Evolutionary conservation across 2,888 invertebrate species (phyloP).

Genomic region (Imbricaverruca yamaguchii): DNA sequence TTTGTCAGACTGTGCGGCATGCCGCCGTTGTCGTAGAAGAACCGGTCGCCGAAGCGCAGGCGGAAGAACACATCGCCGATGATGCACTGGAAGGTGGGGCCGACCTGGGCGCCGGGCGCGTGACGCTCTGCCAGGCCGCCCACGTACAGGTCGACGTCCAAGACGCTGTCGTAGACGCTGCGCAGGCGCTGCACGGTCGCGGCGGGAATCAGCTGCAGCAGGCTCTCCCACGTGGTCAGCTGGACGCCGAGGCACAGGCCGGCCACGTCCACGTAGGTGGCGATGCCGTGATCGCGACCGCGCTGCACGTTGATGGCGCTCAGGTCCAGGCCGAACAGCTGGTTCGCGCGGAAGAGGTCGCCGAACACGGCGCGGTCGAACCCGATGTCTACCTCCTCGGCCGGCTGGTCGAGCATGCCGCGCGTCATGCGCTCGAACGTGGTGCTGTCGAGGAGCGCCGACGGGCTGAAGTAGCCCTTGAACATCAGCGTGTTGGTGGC

Average conservation of each 20-base stretch:
- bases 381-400: neutral
- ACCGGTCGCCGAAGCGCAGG: conserved; percentile 15
- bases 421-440: neutral
- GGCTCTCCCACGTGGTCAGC: neutral
- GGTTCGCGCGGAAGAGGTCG: neutral
- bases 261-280: conserved; percentile 26
- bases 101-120: neutral
- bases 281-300: conserved; percentile 29
- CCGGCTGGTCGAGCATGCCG: neutral
- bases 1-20: neutral
- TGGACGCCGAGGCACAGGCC: conserved; percentile 8
- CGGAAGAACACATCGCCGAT: conserved; percentile 2
- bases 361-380: neutral
- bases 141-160: neutral
- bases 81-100: conserved; percentile 16
- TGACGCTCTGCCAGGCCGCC: neutral
- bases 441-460: neutral
- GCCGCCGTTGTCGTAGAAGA: conserved; percentile 12
- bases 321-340: conserved; percentile 30
- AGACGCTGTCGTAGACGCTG: neutral
- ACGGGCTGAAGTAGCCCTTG: neutral
- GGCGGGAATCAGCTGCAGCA: neutral
- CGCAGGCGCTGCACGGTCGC: neutral
- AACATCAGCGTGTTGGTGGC: neutral
- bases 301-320: conserved; percentile 30